Percentiles rank a stretch among this genome's conserved stretches.
phyloP scores from a whole-genome alignment of 1,140 invertebrate species.

The Aphelinus atriplicis region DNA sequence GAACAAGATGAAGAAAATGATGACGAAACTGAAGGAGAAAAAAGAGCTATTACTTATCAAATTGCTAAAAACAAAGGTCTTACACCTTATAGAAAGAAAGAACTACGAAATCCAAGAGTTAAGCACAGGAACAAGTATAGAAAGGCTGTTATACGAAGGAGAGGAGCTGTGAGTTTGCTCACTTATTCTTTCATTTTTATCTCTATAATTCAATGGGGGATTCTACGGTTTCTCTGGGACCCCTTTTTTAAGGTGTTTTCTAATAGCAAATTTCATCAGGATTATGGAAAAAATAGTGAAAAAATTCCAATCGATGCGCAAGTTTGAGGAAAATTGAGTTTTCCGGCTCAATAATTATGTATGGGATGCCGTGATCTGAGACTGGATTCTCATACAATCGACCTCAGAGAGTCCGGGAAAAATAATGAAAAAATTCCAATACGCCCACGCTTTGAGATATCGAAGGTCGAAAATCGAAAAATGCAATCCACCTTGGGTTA shows the following conservation, averaged over 20 bases:
- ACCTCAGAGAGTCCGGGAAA: too few species aligned
- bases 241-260: background rate
- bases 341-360: too few species aligned
- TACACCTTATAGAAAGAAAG: constrained; percentile 88
- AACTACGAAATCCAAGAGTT: constrained; percentile 91
- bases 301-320: too few species aligned
- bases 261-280: background rate
- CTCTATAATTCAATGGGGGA: background rate
- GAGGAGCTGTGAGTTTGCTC: constrained; percentile 77
- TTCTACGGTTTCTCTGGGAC: too few species aligned
- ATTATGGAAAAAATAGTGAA: too few species aligned
- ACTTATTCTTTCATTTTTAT: constrained; percentile 20
- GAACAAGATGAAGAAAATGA: constrained; percentile 32
- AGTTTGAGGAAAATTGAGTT: too few species aligned
- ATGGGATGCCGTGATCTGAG: too few species aligned
- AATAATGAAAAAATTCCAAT: too few species aligned
- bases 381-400: too few species aligned
- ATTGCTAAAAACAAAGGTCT: constrained; percentile 96
- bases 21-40: constrained; percentile 61
- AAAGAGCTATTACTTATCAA: constrained; percentile 89
- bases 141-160: constrained; percentile 89
- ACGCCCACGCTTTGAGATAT: too few species aligned
- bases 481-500: too few species aligned
- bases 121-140: constrained; percentile 91
- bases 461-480: too few species aligned